A percentile compares a stretch with the other conserved stretches of the same genome.
These are phyloP conservation scores for Hippopotamyrus pictus DNA, from an alignment of 2,797 vertebrate genomes.

Conservation along the genomic window DNA sequence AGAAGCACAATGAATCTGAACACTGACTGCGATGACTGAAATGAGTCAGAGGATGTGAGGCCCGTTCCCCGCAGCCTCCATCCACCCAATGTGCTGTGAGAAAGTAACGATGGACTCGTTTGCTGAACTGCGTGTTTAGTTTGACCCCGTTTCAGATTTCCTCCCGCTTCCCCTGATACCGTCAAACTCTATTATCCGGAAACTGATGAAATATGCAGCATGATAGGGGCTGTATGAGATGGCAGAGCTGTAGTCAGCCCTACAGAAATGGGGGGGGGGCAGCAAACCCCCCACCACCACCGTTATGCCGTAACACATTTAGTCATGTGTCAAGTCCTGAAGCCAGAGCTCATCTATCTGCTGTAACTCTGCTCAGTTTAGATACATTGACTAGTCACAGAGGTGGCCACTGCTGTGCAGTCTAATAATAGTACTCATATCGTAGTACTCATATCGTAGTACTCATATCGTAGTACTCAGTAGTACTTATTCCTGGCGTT, in stretches of 20 bases:
- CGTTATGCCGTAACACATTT: neutral
- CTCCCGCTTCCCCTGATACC: conserved; percentile 19
- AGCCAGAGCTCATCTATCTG: neutral
- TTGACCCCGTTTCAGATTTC: conserved; percentile 26
- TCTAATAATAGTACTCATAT: neutral
- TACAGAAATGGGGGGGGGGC: neutral
- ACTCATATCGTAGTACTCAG: neutral
- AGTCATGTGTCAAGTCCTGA: neutral
- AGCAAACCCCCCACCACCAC: neutral
- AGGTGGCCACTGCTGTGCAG: neutral
- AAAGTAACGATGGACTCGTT: neutral
- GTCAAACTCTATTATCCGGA: conserved; percentile 17
- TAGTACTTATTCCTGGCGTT: neutral
- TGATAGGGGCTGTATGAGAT: neutral
- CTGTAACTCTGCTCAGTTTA: neutral
- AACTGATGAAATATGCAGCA: conserved; percentile 14
- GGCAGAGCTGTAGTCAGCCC: neutral
- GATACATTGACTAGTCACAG: neutral
- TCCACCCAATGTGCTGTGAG: neutral
- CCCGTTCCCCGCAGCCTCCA: neutral
- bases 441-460: neutral
- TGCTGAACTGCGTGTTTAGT: neutral
- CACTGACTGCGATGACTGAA: neutral
- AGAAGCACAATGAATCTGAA: neutral
- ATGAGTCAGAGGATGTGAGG: neutral